Evolutionary conservation across 92 coral and sea anemone genomes (phyloP).

Genomic region (Porites rus): DNA sequence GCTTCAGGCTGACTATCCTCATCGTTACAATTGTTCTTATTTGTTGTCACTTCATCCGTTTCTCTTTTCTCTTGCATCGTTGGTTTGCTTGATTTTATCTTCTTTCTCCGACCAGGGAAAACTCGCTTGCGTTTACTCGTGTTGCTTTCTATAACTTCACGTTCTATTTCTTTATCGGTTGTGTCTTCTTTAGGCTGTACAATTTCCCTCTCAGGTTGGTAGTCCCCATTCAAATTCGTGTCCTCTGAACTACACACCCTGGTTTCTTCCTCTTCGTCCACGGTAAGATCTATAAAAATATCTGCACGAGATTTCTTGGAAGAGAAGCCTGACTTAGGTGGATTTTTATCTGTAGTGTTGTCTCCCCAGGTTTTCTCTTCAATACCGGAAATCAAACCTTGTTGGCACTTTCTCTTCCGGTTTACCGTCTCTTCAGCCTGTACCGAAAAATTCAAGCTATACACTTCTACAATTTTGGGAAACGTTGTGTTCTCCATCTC

Average conservation of each 20-base stretch:
- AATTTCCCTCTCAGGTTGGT: neutral
- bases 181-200: neutral
- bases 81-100: neutral
- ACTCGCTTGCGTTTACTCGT: neutral
- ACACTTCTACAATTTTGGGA: constrained; percentile 37
- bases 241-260: neutral
- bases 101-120: neutral
- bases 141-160: neutral
- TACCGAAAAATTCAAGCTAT: constrained; percentile 5
- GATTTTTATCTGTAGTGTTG: neutral
- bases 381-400: neutral
- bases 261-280: constrained; percentile 24
- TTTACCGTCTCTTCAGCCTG: neutral
- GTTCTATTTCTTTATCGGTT: neutral
- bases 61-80: neutral
- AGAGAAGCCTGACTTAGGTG: neutral
- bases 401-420: neutral
- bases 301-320: neutral
- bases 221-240: neutral
- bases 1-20: neutral
- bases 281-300: constrained; percentile 34
- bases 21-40: neutral
- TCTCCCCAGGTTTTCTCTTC: neutral
- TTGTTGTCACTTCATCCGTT: neutral
- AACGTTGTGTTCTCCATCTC: neutral